A percentile compares a stretch with the other conserved stretches of the same genome.
Evolutionary conservation across 2,888 invertebrate genomes (phyloP).

Genomic region (Chesias legatella): DNA sequence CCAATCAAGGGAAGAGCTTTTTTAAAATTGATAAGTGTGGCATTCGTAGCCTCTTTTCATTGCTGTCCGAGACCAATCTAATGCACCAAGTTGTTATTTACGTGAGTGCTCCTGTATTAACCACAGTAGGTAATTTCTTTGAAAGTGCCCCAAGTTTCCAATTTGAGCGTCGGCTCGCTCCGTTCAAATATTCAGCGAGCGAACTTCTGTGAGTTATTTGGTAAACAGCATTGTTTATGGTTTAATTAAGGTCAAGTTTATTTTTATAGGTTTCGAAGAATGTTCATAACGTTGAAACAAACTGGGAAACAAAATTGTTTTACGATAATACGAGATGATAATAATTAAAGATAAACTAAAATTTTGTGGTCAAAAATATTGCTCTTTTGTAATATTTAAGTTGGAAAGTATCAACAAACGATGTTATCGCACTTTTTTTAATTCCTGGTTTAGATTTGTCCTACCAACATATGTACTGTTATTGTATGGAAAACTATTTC

Average conservation of each 20-base stretch:
- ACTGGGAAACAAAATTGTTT: constrained; percentile 18
- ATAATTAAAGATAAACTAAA: too few relatives aligned
- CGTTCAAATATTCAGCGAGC: constrained; percentile 23
- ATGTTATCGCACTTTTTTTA: too few relatives aligned
- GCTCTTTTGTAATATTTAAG: too few relatives aligned
- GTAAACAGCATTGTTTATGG: constrained; percentile 33
- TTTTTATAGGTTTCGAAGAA: constrained; percentile 29
- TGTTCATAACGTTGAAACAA: constrained; percentile 15
- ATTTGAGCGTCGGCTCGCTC: constrained; percentile 21
- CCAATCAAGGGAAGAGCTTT: constrained; percentile 62
- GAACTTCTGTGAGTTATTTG: constrained; percentile 29
- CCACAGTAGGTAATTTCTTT: constrained; percentile 41
- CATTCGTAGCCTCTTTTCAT: constrained; percentile 46
- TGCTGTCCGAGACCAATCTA: constrained; percentile 35
- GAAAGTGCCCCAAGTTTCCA: constrained; percentile 37
- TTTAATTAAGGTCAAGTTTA: constrained; percentile 34
- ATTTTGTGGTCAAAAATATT: too few relatives aligned
- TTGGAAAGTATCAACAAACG: too few relatives aligned
- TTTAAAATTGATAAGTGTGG: constrained; percentile 62
- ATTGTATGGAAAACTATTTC: too few relatives aligned
- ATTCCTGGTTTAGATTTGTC: too few relatives aligned
- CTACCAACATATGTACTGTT: too few relatives aligned
- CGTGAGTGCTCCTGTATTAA: constrained; percentile 45
- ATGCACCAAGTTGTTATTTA: constrained; percentile 54
- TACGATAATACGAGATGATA: too few relatives aligned